These are phyloP conservation scores for Corvus hawaiiensis DNA, from an alignment of 2,113 vertebrate species.

Conservation along the genomic window DNA sequence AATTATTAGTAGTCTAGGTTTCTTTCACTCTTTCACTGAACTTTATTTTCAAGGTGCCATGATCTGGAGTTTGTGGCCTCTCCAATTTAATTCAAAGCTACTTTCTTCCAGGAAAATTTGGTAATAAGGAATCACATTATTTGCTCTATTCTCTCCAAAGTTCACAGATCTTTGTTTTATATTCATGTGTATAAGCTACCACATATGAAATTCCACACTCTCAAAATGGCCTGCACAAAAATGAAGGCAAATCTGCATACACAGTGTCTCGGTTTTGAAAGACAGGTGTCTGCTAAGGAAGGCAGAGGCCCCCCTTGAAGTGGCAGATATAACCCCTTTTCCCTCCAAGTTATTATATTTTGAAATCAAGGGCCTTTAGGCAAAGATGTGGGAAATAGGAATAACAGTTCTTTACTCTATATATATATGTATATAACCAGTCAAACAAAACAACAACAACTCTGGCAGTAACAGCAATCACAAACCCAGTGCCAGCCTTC, in stretches of 20 bases:
- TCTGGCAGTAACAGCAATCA: too few relatives aligned
- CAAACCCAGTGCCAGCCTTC: too few relatives aligned
- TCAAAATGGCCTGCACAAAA: background rate
- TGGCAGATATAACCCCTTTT: too few relatives aligned
- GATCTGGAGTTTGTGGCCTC: background rate
- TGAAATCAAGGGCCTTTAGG: too few relatives aligned
- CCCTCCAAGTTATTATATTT: too few relatives aligned
- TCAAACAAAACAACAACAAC: too few relatives aligned
- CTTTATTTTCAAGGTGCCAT: background rate
- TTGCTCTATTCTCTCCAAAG: background rate
- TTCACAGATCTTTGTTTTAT: background rate
- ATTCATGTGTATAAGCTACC: background rate
- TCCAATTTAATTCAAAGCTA: background rate
- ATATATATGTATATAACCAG: too few relatives aligned
- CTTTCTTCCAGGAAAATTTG: background rate
- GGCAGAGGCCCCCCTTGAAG: too few relatives aligned
- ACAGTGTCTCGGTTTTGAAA: too few relatives aligned
- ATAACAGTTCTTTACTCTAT: too few relatives aligned
- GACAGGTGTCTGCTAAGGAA: too few relatives aligned
- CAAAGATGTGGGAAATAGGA: too few relatives aligned
- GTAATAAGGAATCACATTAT: background rate
- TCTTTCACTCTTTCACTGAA: background rate
- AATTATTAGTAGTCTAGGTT: background rate
- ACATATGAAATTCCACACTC: background rate
- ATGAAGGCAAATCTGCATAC: background rate